Evolutionary conservation across 2,797 vertebrate species (phyloP).

Genomic region (Enteromius argenteus): DNA sequence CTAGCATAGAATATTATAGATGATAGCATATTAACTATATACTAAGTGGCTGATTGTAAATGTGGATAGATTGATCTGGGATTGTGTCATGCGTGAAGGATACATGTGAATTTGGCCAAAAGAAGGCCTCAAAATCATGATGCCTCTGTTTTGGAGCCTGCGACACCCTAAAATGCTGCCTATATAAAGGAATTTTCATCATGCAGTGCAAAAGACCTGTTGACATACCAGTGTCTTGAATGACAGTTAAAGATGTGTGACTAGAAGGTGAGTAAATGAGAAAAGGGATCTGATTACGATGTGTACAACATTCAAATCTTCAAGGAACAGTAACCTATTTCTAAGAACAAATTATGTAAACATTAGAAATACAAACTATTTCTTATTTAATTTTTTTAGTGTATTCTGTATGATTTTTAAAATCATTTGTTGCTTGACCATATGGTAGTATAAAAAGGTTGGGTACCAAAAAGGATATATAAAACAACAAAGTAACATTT

Average conservation of each 20-base stretch:
- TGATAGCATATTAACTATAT: background rate
- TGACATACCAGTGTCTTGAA: conserved; percentile 46
- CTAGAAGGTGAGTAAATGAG: conserved; percentile 32
- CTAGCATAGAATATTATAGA: too few relatives aligned
- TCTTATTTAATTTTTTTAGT: background rate
- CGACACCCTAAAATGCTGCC: background rate
- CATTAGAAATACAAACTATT: background rate
- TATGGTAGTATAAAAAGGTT: conserved; percentile 18
- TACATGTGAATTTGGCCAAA: background rate
- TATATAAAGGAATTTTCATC: conserved; percentile 40
- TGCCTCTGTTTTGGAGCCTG: background rate
- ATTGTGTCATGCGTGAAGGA: background rate
- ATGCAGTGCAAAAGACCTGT: conserved; percentile 54
- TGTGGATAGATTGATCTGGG: background rate
- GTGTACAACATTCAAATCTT: background rate
- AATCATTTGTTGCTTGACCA: background rate
- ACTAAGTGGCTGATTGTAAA: background rate
- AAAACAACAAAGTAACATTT: background rate
- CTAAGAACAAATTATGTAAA: background rate
- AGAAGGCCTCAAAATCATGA: background rate
- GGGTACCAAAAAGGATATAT: background rate
- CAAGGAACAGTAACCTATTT: background rate
- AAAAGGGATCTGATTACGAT: conserved; percentile 40
- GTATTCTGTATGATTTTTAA: background rate
- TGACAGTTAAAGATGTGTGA: conserved; percentile 50